Conservation (phyloP, 2,797 vertebrate species). For the Gobio occitaniae region DNA sequence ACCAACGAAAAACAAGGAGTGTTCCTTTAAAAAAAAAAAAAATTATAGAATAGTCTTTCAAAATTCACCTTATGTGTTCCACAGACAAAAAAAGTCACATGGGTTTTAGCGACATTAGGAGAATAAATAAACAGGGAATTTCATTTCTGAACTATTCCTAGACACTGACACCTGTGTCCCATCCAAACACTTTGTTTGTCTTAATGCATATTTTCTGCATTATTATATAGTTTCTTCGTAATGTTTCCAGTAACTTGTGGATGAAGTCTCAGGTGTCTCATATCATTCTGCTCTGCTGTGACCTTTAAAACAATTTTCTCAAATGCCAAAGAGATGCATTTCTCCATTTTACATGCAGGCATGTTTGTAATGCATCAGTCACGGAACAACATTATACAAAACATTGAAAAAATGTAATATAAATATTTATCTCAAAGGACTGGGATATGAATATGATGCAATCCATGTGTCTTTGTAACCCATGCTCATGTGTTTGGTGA, state of each 20-base stretch:
- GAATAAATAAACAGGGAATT: background rate
- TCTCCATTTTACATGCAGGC: background rate
- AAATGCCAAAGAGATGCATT: conserved; percentile 35
- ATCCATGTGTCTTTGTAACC: background rate
- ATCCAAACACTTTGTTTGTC: background rate
- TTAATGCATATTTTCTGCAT: background rate
- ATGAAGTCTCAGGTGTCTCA: conserved; percentile 33
- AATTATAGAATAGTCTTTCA: no score
- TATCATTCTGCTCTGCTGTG: conserved; percentile 27
- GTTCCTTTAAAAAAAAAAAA: no score
- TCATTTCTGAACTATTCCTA: background rate
- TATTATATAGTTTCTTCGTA: background rate
- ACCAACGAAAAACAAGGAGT: no score
- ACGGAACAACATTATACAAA: conserved; percentile 11
- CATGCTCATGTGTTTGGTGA: background rate
- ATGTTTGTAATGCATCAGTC: background rate
- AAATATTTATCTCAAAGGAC: background rate
- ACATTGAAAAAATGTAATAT: background rate
- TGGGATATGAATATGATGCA: background rate
- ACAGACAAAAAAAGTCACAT: background rate
- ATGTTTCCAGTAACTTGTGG: background rate
- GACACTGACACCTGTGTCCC: background rate
- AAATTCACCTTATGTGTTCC: background rate
- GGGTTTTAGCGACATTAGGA: background rate
- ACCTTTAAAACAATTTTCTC: conserved; percentile 42